phyloP scores from a whole-genome alignment of 2,797 vertebrate species.

The Aselliscus stoliczkanus region DNA sequence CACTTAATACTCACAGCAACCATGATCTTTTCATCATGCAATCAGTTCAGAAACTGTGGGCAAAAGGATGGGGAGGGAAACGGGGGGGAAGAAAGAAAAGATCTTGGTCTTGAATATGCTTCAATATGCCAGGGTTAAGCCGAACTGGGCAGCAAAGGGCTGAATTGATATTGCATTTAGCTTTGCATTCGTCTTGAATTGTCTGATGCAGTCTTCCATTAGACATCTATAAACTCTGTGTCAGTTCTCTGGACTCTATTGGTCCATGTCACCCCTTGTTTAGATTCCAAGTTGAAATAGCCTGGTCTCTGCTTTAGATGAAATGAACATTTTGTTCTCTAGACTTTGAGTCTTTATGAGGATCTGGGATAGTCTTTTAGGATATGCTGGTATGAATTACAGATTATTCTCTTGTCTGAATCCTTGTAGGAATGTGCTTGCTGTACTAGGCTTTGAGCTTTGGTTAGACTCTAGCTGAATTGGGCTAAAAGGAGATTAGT shows the following conservation, averaged over 20 bases:
- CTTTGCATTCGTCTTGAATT: neutral
- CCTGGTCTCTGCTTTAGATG: neutral
- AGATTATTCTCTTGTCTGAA: neutral
- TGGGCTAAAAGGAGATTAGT: neutral
- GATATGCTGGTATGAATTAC: neutral
- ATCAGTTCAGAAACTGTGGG: neutral
- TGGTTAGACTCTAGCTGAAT: neutral
- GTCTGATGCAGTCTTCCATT: neutral
- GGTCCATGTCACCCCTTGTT: neutral
- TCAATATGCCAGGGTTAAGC: neutral
- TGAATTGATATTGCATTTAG: neutral
- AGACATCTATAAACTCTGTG: neutral
- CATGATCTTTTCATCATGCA: neutral
- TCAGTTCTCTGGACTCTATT: neutral
- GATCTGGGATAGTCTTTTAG: neutral
- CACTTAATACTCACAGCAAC: neutral
- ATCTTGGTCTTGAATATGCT: neutral
- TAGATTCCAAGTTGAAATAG: neutral
- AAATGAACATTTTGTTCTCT: neutral
- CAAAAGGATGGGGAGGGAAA: neutral
- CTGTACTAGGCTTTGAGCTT: neutral
- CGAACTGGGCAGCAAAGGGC: neutral
- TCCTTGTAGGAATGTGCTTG: neutral
- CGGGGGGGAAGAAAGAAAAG: neutral
- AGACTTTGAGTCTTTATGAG: neutral